A percentile compares a stretch with the other conserved stretches of the same genome.
Evolutionary conservation across 1,140 invertebrate species (phyloP).

Genomic region (Heterodera schachtii): DNA sequence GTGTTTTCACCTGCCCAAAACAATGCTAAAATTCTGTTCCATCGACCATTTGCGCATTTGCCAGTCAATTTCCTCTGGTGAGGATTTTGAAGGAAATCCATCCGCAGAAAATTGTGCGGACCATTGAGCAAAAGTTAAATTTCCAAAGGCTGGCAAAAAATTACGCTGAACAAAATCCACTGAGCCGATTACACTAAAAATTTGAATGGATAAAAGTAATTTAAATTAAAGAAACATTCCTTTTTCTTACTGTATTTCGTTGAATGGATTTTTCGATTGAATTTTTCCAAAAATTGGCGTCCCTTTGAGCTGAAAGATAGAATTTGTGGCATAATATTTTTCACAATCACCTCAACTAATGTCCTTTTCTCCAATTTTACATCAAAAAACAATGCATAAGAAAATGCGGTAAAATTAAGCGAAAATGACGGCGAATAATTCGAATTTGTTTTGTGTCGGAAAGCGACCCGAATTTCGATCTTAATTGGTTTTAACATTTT

Average conservation of each 20-base stretch:
- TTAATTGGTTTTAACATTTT: neutral
- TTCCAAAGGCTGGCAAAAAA: constrained; percentile 28
- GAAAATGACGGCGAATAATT: neutral
- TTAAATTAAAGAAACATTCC: neutral
- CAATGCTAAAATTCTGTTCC: constrained; percentile 17
- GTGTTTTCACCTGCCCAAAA: constrained; percentile 8
- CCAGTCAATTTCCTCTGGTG: constrained; percentile 1
- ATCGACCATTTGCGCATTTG: constrained; percentile 12
- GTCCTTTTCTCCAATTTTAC: constrained; percentile 23
- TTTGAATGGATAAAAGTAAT: no score
- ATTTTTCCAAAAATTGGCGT: constrained; percentile 17
- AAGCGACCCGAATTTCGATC: constrained; percentile 2
- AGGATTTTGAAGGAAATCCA: neutral
- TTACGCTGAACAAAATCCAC: constrained; percentile 12
- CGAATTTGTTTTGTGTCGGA: neutral
- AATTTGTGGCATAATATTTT: neutral
- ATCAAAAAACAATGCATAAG: constrained; percentile 25
- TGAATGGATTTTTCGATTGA: constrained; percentile 12
- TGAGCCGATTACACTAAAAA: constrained; percentile 25
- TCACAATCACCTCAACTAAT: constrained; percentile 11
- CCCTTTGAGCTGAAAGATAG: constrained; percentile 17
- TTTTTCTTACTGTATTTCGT: neutral
- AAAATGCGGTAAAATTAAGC: neutral
- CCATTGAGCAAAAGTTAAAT: constrained; percentile 12
- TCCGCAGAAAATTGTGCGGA: neutral